phyloP scores from a whole-genome alignment of 1,140 invertebrate genomes.

The Drosophila mauritiana region DNA sequence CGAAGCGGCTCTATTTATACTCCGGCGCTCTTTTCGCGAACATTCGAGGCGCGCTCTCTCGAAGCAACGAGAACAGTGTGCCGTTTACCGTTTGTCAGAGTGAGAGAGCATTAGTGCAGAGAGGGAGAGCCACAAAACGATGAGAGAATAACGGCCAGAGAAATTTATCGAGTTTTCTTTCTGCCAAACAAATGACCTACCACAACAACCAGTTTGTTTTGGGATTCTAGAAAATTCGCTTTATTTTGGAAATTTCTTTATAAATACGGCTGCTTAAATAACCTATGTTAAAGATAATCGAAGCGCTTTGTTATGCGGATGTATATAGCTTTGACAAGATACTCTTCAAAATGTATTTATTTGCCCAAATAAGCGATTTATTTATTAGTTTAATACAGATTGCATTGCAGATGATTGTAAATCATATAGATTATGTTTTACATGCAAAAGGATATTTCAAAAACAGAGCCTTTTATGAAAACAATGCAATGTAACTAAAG shows the following conservation, averaged over 20 bases:
- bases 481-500: no score
- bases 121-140: neutral
- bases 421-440: no score
- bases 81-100: neutral
- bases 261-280: neutral
- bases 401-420: no score
- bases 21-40: constrained; percentile 42
- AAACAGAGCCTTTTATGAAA: no score
- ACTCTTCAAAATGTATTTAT: no score
- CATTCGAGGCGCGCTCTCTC: constrained; percentile 50
- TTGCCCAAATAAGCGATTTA: no score
- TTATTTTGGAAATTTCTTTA: neutral
- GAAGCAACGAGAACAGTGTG: constrained; percentile 17
- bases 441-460: no score
- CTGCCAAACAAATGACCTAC: neutral
- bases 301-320: no score
- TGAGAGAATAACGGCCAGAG: neutral
- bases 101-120: neutral
- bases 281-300: neutral
- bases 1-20: constrained; percentile 61
- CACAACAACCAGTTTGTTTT: constrained; percentile 5
- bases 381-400: no score
- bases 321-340: no score
- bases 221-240: constrained; percentile 9
- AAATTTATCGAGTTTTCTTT: constrained; percentile 11